These are phyloP conservation scores for Marronus borbonicus DNA, from an alignment of 2,888 invertebrate species.

Conservation along the genomic window DNA sequence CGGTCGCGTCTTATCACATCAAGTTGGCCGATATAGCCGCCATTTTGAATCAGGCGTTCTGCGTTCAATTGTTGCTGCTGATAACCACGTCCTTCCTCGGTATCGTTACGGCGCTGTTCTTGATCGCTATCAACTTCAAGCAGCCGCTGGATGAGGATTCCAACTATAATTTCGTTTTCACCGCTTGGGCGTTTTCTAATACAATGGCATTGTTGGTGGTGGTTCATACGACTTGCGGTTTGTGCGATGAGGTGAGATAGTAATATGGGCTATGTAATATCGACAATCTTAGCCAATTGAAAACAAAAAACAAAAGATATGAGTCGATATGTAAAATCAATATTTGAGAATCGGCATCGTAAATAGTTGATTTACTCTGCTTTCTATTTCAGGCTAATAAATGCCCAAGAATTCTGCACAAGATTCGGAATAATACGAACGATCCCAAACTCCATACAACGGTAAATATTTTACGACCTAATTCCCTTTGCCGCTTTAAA, in stretches of 20 bases:
- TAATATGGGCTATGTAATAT: constrained; percentile 12
- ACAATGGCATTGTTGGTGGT: constrained; percentile 60
- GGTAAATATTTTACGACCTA: constrained; percentile 54
- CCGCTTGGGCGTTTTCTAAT: constrained; percentile 62
- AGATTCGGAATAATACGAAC: constrained; percentile 61
- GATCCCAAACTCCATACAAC: constrained; percentile 61
- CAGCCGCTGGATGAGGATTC: constrained; percentile 52
- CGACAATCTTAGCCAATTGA: no score
- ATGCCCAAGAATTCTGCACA: constrained; percentile 62
- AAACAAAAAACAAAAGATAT: no score
- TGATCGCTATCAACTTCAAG: constrained; percentile 60
- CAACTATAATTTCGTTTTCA: constrained; percentile 56
- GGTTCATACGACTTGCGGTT: constrained; percentile 61
- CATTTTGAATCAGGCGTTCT: constrained; percentile 61
- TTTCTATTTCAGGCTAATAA: constrained; percentile 62
- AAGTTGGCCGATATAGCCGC: constrained; percentile 61
- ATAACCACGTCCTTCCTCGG: constrained; percentile 62
- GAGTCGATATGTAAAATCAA: no score
- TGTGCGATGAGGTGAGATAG: constrained; percentile 61
- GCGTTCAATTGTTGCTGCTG: constrained; percentile 61
- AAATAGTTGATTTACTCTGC: constrained; percentile 50
- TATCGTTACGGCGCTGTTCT: constrained; percentile 61
- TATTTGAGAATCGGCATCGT: no score
- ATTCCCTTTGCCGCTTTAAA: not conserved
- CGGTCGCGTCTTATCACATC: constrained; percentile 61